phyloP scores from a whole-genome alignment of 2,797 vertebrate genomes.

The Acanthurus tractus region DNA sequence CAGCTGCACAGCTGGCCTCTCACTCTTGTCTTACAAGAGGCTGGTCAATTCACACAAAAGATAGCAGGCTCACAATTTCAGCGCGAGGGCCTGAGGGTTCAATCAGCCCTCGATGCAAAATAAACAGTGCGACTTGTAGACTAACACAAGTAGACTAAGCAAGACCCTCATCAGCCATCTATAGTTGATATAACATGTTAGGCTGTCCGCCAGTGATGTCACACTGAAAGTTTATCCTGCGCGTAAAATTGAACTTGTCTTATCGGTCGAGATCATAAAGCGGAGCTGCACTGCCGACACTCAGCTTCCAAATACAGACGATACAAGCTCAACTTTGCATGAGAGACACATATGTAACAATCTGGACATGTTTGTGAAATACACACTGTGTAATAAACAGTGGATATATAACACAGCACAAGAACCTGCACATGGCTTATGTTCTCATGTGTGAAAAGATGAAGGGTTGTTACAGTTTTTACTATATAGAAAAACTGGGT shows the following conservation, averaged over 20 bases:
- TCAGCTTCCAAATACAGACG: not conserved
- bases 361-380: not conserved
- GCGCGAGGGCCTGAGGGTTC: not conserved
- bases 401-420: not conserved
- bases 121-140: slow-evolving; percentile 23
- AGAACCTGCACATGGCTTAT: not conserved
- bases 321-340: not conserved
- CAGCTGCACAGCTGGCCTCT: slow-evolving; percentile 6
- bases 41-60: slow-evolving; percentile 13
- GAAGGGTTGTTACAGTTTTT: not conserved
- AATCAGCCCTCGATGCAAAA: slow-evolving; percentile 14
- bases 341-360: too few species aligned
- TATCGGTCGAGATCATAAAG: slow-evolving; percentile 10
- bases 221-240: not conserved
- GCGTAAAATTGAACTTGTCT: not conserved
- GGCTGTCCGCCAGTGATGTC: slow-evolving; percentile 12
- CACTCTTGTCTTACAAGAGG: slow-evolving; percentile 20
- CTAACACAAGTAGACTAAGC: slow-evolving; percentile 5
- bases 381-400: not conserved
- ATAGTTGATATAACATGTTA: slow-evolving; percentile 1
- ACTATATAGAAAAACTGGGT: not conserved
- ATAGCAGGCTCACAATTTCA: slow-evolving; percentile 20
- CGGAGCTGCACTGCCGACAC: not conserved
- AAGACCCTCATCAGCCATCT: not conserved
- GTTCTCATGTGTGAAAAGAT: not conserved